Base-by-base conservation (phyloP, 2,113 vertebrate genomes). In the Globicephala melas region DNA sequence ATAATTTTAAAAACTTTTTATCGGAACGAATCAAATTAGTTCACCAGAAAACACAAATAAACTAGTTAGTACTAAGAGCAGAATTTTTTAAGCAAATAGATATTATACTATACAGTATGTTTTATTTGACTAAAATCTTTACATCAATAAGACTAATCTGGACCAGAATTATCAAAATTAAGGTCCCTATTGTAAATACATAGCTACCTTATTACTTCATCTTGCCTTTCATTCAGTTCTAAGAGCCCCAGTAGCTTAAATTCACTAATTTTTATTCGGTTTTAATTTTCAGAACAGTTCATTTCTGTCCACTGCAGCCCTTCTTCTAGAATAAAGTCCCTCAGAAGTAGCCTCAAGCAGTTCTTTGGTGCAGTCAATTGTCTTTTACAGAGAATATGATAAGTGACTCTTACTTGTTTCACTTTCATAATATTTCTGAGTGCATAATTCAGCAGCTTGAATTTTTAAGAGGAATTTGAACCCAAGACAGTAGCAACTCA, bases 391-490 rank as follows among this genome's bases (percentile, higher is more conserved):
- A 83, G 23, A 55, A n/a, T 10, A 25, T 13, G 33, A 8, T 55
- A 38, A 87, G 77, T 62, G 88, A 79, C 79, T 95, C 83, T 94
- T 71, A 47, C 89, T 2, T 18, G 18, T 50, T 47, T 88, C 55
- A 26, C 82, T 58, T 84, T 55, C 62, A 81, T 53, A 67, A 77
- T 41, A 85, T 55, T 83, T 76, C 55, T 58, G 14, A 17, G 20
- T 41, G 73, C 6, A 9, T 31, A 77, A 92, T 85, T 70, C 31
- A 67, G 53, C 12, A 94, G 62, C 44, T 33, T 89, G n/a, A 81
- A 58, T 33, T 93, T 82, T 92, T 91, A 38, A 86, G 77, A 96
- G 50, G n/a, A 44, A 73, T 71, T 82, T 25, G 14, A 93, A 95
- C 38, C 17, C 8, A 6, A 58, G 80, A 87, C 58, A 73, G 88